Conservation (phyloP, 2,113 vertebrate genomes). For the Dasyurus viverrinus region DNA sequence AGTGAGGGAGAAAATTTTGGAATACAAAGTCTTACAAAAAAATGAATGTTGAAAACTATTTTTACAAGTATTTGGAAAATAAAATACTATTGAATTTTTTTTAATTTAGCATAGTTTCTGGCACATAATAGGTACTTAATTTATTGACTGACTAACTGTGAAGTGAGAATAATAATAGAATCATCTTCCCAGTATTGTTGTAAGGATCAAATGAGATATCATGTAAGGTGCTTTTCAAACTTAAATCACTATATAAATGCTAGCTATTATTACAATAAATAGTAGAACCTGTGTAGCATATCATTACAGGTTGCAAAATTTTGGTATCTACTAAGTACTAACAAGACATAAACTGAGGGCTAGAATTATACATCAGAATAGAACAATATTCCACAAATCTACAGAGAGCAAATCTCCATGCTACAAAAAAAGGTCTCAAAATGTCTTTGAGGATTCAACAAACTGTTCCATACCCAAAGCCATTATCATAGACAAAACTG, state of each 20-base stretch:
- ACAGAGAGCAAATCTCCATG: not conserved
- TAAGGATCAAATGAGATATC: not conserved
- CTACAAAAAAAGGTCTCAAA: not conserved
- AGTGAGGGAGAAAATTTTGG: no score
- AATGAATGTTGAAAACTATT: no score
- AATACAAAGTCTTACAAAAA: no score
- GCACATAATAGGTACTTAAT: not conserved
- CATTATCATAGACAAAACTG: not conserved
- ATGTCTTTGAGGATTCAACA: not conserved
- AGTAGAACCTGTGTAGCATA: not conserved
- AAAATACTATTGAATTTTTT: no score
- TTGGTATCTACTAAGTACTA: not conserved
- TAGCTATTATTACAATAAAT: not conserved
- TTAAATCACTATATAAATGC: not conserved
- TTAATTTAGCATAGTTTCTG: not conserved
- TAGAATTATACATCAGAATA: not conserved
- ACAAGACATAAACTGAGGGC: not conserved
- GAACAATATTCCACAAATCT: not conserved
- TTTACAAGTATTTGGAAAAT: no score
- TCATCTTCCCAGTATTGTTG: not conserved
- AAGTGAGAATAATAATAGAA: not conserved
- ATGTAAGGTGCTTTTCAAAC: not conserved
- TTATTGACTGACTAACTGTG: not conserved
- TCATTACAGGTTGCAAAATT: not conserved
- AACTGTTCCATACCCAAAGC: not conserved